Percentiles rank a stretch among this genome's conserved stretches.
Evolutionary conservation across 2,888 invertebrate genomes (phyloP).

Genomic region (Drosophila peninsularis): DNA sequence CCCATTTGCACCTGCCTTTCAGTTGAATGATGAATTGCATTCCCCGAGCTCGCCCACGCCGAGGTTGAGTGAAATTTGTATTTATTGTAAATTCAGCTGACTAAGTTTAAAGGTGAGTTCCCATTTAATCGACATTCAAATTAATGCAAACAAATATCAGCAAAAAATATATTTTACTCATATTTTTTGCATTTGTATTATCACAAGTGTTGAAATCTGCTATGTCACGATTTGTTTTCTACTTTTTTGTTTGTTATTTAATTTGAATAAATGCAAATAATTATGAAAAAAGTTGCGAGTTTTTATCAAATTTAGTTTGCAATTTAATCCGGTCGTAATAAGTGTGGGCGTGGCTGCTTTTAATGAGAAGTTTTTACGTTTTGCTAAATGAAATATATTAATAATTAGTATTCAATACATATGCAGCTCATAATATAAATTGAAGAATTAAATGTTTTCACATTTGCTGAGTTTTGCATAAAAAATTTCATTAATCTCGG

Average conservation of each 20-base stretch:
- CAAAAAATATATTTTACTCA: neutral
- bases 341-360: neutral
- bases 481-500: neutral
- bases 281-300: neutral
- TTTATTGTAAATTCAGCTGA: slow-evolving; percentile 61
- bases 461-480: neutral
- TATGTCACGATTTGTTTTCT: neutral
- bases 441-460: neutral
- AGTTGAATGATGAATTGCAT: slow-evolving; percentile 74
- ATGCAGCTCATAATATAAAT: neutral
- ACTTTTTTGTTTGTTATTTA: slow-evolving; percentile 1
- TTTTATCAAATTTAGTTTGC: neutral
- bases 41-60: slow-evolving; percentile 47
- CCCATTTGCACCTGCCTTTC: slow-evolving; percentile 11
- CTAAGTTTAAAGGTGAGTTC: slow-evolving; percentile 59
- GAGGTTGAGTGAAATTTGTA: slow-evolving; percentile 51
- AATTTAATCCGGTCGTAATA: neutral
- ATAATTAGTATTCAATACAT: slow-evolving; percentile 5
- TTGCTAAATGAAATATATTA: neutral
- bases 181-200: neutral
- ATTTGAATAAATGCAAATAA: neutral
- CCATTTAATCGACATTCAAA: slow-evolving; percentile 19
- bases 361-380: neutral
- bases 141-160: neutral
- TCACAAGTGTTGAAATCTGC: neutral